Evolutionary conservation across 2,113 vertebrate genomes (phyloP).

Genomic region (Eretmochelys imbricata): DNA sequence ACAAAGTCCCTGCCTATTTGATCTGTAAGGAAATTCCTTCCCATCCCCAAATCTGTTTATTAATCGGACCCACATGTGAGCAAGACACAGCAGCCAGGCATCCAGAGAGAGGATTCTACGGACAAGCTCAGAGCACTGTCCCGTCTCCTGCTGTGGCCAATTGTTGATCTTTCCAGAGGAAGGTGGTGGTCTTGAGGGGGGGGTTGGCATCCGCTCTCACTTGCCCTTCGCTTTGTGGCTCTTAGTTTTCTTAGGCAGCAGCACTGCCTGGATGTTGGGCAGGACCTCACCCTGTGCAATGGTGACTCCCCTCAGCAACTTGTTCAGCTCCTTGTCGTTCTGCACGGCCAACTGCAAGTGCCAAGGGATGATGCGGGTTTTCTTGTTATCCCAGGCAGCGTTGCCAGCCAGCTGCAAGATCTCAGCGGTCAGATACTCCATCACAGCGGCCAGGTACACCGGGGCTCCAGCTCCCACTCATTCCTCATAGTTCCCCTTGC

Average conservation of each 20-base stretch:
- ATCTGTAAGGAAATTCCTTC: too few relatives aligned
- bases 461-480: neutral
- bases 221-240: neutral
- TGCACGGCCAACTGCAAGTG: slow-evolving; percentile 87
- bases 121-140: too few relatives aligned
- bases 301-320: slow-evolving; percentile 80
- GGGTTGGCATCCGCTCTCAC: fast-evolving
- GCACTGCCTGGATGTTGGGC: slow-evolving; percentile 58
- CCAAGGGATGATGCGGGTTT: slow-evolving; percentile 54
- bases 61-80: too few relatives aligned
- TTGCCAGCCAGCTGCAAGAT: neutral
- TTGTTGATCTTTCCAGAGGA: too few relatives aligned
- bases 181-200: too few relatives aligned
- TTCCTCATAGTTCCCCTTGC: neutral
- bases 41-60: too few relatives aligned
- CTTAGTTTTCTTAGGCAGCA: slow-evolving; percentile 55
- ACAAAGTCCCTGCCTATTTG: too few relatives aligned
- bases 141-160: too few relatives aligned
- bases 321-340: slow-evolving; percentile 90
- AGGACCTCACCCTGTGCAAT: slow-evolving; percentile 58
- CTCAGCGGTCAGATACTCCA: neutral
- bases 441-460: neutral
- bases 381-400: neutral
- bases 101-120: too few relatives aligned
- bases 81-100: too few relatives aligned